Conservation (phyloP, 1,140 invertebrate genomes). For the Lethocerus indicus region DNA sequence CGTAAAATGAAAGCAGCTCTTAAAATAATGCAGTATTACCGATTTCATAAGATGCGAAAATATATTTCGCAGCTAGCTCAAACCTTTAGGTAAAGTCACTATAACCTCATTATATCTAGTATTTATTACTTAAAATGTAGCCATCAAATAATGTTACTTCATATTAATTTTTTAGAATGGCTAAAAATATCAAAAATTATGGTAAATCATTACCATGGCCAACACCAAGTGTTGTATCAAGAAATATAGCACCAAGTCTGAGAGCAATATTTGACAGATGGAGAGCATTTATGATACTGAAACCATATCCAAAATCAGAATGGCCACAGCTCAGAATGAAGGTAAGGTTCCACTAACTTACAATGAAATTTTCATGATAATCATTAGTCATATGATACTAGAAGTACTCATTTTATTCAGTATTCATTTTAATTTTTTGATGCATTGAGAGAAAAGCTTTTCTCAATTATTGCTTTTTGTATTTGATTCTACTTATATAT, state of each 20-base stretch:
- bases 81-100: conserved; percentile 33
- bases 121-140: not conserved
- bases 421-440: no score
- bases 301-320: conserved; percentile 59
- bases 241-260: conserved; percentile 34
- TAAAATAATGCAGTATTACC: conserved; percentile 65
- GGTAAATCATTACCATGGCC: conserved; percentile 74
- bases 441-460: no score
- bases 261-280: conserved; percentile 55
- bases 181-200: conserved; percentile 44
- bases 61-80: conserved; percentile 54
- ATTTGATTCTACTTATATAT: no score
- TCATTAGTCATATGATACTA: no score
- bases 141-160: not conserved
- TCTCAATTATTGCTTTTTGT: no score
- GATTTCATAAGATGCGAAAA: conserved; percentile 62
- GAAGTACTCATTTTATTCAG: no score
- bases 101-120: not conserved
- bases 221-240: conserved; percentile 44
- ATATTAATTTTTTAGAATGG: conserved; percentile 22
- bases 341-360: conserved; percentile 24
- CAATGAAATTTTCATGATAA: no score
- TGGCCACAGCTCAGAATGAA: conserved; percentile 71
- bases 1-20: conserved; percentile 71
- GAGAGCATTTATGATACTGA: conserved; percentile 74